Conservation (phyloP, 1,140 invertebrate genomes). For the Anoplolepis gracilipes region DNA sequence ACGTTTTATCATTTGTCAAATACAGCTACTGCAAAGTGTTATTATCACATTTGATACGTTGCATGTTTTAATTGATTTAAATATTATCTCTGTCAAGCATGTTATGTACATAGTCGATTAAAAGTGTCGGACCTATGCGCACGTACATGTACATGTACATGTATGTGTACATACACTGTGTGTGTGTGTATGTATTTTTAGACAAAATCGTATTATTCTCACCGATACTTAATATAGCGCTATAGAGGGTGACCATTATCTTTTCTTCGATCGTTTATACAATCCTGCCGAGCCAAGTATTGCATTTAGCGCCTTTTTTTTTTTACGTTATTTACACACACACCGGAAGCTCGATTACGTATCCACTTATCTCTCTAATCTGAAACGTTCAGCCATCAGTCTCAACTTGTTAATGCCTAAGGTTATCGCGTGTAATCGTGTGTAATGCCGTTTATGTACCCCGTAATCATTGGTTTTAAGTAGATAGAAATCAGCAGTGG, state of each 20-base stretch:
- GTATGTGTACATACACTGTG: too few relatives aligned
- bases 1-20: constrained; percentile 47
- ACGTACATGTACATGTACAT: too few relatives aligned
- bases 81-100: constrained; percentile 13
- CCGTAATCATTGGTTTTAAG: constrained; percentile 73
- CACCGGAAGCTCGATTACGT: constrained; percentile 67
- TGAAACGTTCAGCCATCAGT: constrained; percentile 76
- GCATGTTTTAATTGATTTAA: constrained; percentile 60
- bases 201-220: constrained; percentile 10
- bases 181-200: not conserved
- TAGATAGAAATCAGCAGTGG: constrained; percentile 63
- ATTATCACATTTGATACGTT: constrained; percentile 56
- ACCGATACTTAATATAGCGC: not conserved
- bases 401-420: constrained; percentile 79
- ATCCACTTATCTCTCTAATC: constrained; percentile 77
- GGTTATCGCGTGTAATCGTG: constrained; percentile 76
- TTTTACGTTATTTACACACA: constrained; percentile 39
- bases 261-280: not conserved
- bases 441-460: constrained; percentile 75
- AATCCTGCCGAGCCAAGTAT: not conserved
- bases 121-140: not conserved
- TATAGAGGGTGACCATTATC: not conserved
- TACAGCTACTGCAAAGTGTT: constrained; percentile 29
- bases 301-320: not conserved
- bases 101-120: not conserved